These are phyloP conservation scores for Nemotelus pantherinus DNA, from an alignment of 2,888 invertebrate genomes.

Conservation along the genomic window DNA sequence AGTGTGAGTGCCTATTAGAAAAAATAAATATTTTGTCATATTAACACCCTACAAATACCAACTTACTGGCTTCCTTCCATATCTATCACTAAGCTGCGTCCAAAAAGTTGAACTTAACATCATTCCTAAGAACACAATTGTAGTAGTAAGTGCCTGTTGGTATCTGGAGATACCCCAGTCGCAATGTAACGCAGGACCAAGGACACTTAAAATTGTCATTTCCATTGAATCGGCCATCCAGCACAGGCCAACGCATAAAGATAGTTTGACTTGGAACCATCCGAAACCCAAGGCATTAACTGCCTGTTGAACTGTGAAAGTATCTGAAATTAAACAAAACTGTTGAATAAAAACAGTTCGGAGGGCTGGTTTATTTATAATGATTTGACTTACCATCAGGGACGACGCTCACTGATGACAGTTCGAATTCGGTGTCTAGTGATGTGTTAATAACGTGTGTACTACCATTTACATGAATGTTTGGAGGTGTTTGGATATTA, in stretches of 20 bases:
- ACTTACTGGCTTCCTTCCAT: constrained; percentile 85
- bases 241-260: constrained; percentile 84
- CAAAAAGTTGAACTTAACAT: constrained; percentile 96
- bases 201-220: constrained; percentile 94
- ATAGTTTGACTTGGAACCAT: constrained; percentile 88
- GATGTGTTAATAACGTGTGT: constrained; percentile 50
- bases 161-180: constrained; percentile 90
- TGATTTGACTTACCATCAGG: constrained; percentile 70
- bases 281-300: constrained; percentile 89
- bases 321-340: constrained; percentile 68
- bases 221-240: constrained; percentile 99
- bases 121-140: constrained; percentile 95
- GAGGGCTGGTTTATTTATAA: background rate
- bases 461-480: constrained; percentile 24
- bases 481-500: constrained; percentile 51
- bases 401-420: constrained; percentile 73
- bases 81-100: constrained; percentile 93
- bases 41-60: background rate
- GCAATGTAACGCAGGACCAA: constrained; percentile 93
- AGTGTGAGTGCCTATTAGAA: constrained; percentile 80
- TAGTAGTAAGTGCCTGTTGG: constrained; percentile 92
- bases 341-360: background rate
- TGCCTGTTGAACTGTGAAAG: constrained; percentile 86
- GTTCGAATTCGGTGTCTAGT: constrained; percentile 68
- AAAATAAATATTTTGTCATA: constrained; percentile 52